These are phyloP conservation scores for Strix aluco DNA, from an alignment of 2,113 vertebrate species.

Conservation along the genomic window DNA sequence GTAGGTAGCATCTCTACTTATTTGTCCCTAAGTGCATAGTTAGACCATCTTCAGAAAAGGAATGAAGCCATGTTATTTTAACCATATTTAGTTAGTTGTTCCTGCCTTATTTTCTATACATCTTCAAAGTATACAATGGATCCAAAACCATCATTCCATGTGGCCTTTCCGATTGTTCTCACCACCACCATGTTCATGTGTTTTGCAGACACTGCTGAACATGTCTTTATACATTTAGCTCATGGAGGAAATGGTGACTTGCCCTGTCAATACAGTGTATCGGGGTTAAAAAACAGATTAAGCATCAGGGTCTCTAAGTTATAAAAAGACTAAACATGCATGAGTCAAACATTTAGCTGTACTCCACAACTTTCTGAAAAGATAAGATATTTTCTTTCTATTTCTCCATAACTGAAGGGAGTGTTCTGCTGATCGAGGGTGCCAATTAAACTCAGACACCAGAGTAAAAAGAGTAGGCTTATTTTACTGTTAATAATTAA, in stretches of 20 bases:
- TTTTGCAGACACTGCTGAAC: neutral
- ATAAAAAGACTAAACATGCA: neutral
- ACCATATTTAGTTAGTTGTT: neutral
- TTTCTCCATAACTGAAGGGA: neutral
- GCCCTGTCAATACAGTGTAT: neutral
- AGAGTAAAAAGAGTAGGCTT: too few species aligned
- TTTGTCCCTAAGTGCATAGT: neutral
- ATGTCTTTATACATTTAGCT: neutral
- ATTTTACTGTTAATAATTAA: too few species aligned
- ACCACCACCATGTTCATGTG: neutral
- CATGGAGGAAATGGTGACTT: neutral
- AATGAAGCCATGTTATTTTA: neutral
- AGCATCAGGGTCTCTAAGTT: neutral
- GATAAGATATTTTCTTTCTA: neutral
- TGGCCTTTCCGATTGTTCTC: neutral
- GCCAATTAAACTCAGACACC: too few species aligned
- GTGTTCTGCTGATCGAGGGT: too few species aligned
- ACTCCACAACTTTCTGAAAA: neutral
- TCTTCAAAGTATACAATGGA: accelerated
- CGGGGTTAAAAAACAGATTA: neutral
- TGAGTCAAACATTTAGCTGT: neutral
- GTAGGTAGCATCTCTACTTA: neutral
- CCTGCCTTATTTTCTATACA: neutral
- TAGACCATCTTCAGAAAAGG: neutral
- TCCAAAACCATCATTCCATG: neutral